A percentile compares a stretch with the other conserved stretches of the same genome.
phyloP scores from a whole-genome alignment of 2,797 vertebrate genomes.

The Sebastes minor region DNA sequence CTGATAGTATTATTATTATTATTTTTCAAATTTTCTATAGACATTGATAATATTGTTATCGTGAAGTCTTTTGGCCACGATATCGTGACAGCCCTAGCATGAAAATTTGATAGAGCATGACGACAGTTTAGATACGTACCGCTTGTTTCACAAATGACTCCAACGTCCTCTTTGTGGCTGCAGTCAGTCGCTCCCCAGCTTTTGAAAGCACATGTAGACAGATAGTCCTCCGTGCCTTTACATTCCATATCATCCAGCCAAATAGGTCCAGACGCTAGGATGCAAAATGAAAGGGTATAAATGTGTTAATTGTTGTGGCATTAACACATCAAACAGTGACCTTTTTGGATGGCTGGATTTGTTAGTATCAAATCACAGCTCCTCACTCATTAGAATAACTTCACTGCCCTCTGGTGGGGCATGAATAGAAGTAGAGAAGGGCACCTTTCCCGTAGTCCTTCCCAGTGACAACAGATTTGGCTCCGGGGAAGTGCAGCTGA shows the following conservation, averaged over 20 bases:
- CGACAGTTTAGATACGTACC: slow-evolving; percentile 20
- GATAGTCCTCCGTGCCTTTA: slow-evolving; percentile 71
- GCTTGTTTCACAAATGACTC: slow-evolving; percentile 70
- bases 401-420: slow-evolving; percentile 61
- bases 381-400: background rate
- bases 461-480: slow-evolving; percentile 47
- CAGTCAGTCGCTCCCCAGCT: slow-evolving; percentile 80
- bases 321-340: background rate
- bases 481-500: slow-evolving; percentile 75
- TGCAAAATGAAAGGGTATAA: background rate
- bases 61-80: background rate
- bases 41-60: background rate
- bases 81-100: too few species aligned
- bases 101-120: too few species aligned
- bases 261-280: slow-evolving; percentile 70
- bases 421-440: background rate
- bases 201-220: slow-evolving; percentile 70
- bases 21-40: background rate
- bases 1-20: accelerated
- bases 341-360: background rate
- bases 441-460: slow-evolving; percentile 69
- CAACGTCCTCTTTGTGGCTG: slow-evolving; percentile 80
- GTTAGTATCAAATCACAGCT: background rate
- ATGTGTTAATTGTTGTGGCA: background rate
- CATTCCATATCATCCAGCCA: slow-evolving; percentile 82